phyloP scores from a whole-genome alignment of 1,140 invertebrate genomes.

The Pachypeltis micranthus region DNA sequence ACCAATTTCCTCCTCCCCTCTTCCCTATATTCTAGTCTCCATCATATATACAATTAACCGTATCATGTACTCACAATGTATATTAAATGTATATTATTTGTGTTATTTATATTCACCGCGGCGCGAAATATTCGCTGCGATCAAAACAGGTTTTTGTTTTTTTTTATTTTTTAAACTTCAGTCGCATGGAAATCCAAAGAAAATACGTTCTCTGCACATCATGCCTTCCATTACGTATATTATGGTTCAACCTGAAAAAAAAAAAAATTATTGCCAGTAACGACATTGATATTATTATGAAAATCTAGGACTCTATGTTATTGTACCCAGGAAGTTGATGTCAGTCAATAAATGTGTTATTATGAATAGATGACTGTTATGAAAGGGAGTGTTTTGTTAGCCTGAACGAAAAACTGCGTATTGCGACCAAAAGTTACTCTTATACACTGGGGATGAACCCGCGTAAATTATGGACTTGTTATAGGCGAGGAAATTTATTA shows the following conservation, averaged over 20 bases:
- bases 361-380: not conserved
- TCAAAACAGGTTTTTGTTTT: not conserved
- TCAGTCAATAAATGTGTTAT: not conserved
- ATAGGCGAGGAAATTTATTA: too few species aligned
- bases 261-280: not conserved
- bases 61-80: not conserved
- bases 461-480: too few species aligned
- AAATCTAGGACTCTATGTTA: not conserved
- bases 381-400: too few species aligned
- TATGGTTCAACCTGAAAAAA: not conserved
- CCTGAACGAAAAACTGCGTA: too few species aligned
- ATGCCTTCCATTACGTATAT: conserved; percentile 2
- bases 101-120: not conserved
- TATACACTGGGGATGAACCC: too few species aligned
- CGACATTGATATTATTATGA: conserved; percentile 1
- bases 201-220: not conserved
- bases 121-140: not conserved
- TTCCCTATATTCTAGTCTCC: conserved; percentile 5
- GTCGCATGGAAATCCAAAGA: not conserved
- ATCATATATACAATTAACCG: not conserved
- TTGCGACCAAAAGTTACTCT: too few species aligned
- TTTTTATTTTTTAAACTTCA: not conserved
- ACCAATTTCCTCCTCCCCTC: not conserved
- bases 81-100: conserved; percentile 1
- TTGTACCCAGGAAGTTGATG: not conserved